Percentiles rank a stretch among this genome's conserved stretches.
phyloP scores from a whole-genome alignment of 2,888 invertebrate genomes.

The Thera britannica region DNA sequence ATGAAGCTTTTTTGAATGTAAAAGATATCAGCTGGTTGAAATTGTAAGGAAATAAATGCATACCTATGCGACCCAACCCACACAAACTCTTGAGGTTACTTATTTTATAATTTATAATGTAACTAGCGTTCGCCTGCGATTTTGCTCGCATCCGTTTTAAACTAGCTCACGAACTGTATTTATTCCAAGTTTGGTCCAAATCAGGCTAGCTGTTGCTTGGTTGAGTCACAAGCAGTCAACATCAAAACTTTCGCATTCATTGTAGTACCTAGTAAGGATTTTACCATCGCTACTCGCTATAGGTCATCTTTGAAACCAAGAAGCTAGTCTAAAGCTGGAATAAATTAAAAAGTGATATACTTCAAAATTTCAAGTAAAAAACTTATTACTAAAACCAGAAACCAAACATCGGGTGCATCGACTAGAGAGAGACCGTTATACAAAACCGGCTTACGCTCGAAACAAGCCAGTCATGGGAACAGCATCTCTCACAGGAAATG shows the following conservation, averaged over 20 bases:
- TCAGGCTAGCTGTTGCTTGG: background rate
- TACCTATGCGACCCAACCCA: background rate
- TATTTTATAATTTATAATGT: too few species aligned
- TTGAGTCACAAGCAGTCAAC: background rate
- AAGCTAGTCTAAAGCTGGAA: too few species aligned
- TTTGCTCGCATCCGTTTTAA: too few species aligned
- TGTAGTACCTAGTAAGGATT: too few species aligned
- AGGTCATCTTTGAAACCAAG: too few species aligned
- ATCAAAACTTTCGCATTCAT: background rate
- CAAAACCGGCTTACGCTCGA: slow-evolving; percentile 18
- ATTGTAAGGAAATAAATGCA: background rate
- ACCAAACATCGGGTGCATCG: background rate
- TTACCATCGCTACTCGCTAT: too few species aligned
- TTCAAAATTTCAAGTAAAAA: background rate
- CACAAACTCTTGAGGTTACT: too few species aligned
- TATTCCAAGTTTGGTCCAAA: background rate
- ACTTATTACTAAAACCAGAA: background rate
- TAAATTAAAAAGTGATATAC: too few species aligned
- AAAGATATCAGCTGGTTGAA: slow-evolving; percentile 13
- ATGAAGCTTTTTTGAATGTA: background rate
- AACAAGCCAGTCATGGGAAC: slow-evolving; percentile 17
- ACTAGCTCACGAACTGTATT: too few species aligned
- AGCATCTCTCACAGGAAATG: slow-evolving; percentile 6
- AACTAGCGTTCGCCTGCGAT: too few species aligned
- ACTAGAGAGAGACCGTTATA: slow-evolving; percentile 18